Conservation (phyloP, 2,888 invertebrate genomes). For the Oasisia sp. region DNA sequence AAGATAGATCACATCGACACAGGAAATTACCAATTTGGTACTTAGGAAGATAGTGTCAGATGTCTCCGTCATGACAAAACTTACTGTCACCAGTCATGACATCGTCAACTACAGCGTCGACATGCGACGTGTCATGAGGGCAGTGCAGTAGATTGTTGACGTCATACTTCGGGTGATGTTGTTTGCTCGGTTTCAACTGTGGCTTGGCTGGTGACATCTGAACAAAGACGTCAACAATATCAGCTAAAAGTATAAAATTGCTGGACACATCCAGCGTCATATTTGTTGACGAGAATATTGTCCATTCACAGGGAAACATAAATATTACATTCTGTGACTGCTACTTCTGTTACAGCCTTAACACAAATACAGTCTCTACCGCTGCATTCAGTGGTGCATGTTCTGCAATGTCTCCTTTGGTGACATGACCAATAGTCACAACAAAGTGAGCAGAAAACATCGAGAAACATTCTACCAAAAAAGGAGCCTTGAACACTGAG, state of each 20-base stretch:
- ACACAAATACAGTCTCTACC: too few relatives aligned
- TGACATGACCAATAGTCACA: too few relatives aligned
- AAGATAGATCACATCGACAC: not conserved
- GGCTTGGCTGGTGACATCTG: not conserved
- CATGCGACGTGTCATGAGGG: constrained; percentile 32
- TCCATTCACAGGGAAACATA: too few relatives aligned
- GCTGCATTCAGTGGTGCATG: too few relatives aligned
- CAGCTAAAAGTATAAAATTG: not conserved
- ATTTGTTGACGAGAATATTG: too few relatives aligned
- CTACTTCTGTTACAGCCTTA: too few relatives aligned
- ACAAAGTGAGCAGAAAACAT: too few relatives aligned
- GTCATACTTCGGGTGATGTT: constrained; percentile 30
- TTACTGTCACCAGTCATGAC: not conserved
- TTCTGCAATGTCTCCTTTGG: too few relatives aligned
- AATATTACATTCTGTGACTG: too few relatives aligned
- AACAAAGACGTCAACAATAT: not conserved
- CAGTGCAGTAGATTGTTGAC: constrained; percentile 28
- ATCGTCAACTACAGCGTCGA: not conserved
- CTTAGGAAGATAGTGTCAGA: not conserved
- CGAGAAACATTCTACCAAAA: too few relatives aligned
- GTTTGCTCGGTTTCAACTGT: constrained; percentile 20
- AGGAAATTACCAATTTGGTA: too few relatives aligned
- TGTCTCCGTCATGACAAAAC: not conserved
- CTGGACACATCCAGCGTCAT: not conserved
- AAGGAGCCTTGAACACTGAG: too few relatives aligned